Percentiles rank a stretch among this genome's conserved stretches.
phyloP scores from a whole-genome alignment of 2,888 invertebrate genomes.

The Drosophila nr. fundita region DNA sequence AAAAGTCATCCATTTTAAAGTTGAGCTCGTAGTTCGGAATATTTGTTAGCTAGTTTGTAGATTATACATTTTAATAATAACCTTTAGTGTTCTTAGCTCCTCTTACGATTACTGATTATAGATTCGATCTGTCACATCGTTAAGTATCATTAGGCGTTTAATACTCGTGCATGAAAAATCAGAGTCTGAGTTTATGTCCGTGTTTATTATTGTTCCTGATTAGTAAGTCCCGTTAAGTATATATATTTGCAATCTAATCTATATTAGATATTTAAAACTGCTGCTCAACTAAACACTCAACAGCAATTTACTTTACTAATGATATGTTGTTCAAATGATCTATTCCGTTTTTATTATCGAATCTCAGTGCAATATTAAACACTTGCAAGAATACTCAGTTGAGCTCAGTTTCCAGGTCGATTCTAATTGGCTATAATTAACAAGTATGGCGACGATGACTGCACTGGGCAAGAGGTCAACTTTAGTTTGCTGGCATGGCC shows the following conservation, averaged over 20 bases:
- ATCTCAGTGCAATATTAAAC: slow-evolving; percentile 20
- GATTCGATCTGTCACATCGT: neutral
- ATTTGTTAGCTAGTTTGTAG: neutral
- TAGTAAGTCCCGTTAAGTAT: slow-evolving; percentile 4
- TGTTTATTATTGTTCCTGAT: slow-evolving; percentile 14
- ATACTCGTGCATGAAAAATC: neutral
- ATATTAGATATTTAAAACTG: slow-evolving; percentile 18
- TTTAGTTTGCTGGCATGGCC: slow-evolving; percentile 43
- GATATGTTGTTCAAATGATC: slow-evolving; percentile 11
- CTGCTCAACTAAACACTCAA: slow-evolving; percentile 13
- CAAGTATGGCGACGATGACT: slow-evolving; percentile 31
- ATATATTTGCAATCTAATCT: neutral
- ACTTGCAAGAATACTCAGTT: slow-evolving; percentile 1
- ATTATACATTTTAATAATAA: no score
- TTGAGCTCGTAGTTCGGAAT: neutral
- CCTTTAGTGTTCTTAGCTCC: neutral
- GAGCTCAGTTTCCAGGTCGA: slow-evolving; percentile 20
- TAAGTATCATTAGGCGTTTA: neutral
- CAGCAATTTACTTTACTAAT: slow-evolving; percentile 26
- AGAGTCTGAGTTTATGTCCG: slow-evolving; percentile 7
- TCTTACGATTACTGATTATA: neutral
- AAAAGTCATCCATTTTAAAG: no score
- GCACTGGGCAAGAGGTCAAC: slow-evolving; percentile 64
- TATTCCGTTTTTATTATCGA: slow-evolving; percentile 13
- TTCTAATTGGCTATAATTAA: slow-evolving; percentile 49